These are phyloP conservation scores for Aleadryas rufinucha DNA, from an alignment of 2,113 vertebrate species.

Conservation along the genomic window DNA sequence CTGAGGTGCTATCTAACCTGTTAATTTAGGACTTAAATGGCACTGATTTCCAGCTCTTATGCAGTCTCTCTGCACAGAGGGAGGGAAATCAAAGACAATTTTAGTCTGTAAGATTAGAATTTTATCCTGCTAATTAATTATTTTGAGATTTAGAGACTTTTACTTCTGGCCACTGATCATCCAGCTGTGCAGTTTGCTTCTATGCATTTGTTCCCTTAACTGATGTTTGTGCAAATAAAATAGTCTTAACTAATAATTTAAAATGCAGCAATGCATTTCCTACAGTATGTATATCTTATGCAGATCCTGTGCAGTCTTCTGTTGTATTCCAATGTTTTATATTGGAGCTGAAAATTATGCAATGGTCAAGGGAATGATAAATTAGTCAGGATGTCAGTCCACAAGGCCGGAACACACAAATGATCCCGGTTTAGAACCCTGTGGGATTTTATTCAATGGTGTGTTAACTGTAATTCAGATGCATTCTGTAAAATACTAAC, in stretches of 20 bases:
- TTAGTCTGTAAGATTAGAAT: not conserved
- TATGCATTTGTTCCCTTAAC: not conserved
- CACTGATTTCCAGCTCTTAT: not conserved
- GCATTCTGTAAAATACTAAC: not conserved
- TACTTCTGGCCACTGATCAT: not conserved
- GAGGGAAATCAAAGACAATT: not conserved
- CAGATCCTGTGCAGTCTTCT: not conserved
- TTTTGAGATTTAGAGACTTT: constrained; percentile 6
- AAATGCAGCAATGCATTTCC: not conserved
- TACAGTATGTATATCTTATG: not conserved
- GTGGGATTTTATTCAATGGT: rapidly evolving
- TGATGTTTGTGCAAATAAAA: not conserved
- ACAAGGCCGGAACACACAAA: not conserved
- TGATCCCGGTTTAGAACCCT: not conserved
- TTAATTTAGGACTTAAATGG: not conserved
- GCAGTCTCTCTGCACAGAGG: not conserved
- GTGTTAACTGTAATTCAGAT: not conserved
- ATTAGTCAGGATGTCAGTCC: not conserved
- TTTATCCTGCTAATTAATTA: constrained; percentile 29
- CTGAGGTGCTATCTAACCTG: not conserved
- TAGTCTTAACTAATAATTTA: not conserved
- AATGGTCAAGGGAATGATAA: not conserved
- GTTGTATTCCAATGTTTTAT: not conserved
- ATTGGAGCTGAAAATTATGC: not conserved
- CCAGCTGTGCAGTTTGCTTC: not conserved